Conservation (phyloP, 1,140 invertebrate species). For the Samia ricini region DNA sequence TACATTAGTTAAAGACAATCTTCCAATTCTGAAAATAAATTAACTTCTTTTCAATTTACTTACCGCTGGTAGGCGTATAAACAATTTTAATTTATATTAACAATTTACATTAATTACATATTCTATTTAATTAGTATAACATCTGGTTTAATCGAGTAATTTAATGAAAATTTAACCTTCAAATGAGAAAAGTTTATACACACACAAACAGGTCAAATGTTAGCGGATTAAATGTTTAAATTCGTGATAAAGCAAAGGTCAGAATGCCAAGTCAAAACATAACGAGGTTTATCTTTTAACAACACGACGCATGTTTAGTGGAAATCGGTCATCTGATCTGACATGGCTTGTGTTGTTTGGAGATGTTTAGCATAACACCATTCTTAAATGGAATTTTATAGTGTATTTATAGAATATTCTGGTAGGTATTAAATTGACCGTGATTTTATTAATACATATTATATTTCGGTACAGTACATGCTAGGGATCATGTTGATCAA, state of each 20-base stretch:
- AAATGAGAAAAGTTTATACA: not conserved
- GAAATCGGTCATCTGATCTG: slow-evolving; percentile 51
- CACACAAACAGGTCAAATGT: slow-evolving; percentile 18
- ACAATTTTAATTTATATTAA: too few relatives aligned
- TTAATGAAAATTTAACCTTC: not conserved
- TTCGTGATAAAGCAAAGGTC: slow-evolving; percentile 42
- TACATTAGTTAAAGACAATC: too few relatives aligned
- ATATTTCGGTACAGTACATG: too few relatives aligned
- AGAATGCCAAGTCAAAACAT: slow-evolving; percentile 44
- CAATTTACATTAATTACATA: too few relatives aligned
- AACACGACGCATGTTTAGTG: slow-evolving; percentile 31
- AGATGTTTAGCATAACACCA: slow-evolving; percentile 1
- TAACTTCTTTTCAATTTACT: too few relatives aligned
- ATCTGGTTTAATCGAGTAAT: too few relatives aligned
- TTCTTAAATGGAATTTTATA: slow-evolving; percentile 3
- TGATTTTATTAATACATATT: too few relatives aligned
- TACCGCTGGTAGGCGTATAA: too few relatives aligned
- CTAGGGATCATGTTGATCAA: too few relatives aligned
- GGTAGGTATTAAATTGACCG: too few relatives aligned
- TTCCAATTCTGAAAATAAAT: too few relatives aligned
- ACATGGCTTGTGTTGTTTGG: slow-evolving; percentile 13
- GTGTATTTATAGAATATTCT: not conserved
- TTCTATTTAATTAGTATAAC: too few relatives aligned
- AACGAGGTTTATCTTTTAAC: slow-evolving; percentile 50
- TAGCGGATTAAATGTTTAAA: slow-evolving; percentile 35